Conservation (phyloP, 2,888 invertebrate species). For the Hylaea fasciaria region DNA sequence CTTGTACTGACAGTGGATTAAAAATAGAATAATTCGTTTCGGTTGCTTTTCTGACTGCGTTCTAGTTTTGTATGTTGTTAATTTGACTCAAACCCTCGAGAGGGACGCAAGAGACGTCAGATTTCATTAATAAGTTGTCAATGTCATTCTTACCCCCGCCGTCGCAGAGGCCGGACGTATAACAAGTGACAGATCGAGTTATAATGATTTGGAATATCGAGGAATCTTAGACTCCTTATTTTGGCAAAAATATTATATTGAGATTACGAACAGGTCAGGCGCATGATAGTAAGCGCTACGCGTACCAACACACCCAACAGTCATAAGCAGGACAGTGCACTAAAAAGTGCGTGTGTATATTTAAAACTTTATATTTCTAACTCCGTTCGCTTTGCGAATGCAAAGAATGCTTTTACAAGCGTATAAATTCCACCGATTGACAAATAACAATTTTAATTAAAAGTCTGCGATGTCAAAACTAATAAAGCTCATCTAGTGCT, state of each 20-base stretch:
- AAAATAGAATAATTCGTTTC: too few relatives aligned
- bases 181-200: constrained; percentile 53
- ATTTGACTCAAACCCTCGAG: constrained; percentile 49
- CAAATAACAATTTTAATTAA: constrained; percentile 66
- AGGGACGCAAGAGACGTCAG: constrained; percentile 56
- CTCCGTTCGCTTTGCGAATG: constrained; percentile 3
- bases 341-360: too few relatives aligned
- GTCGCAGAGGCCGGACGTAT: constrained; percentile 35
- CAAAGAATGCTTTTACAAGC: constrained; percentile 31
- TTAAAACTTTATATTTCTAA: too few relatives aligned
- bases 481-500: constrained; percentile 59
- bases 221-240: constrained; percentile 34
- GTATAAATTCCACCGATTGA: constrained; percentile 46
- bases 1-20: too few relatives aligned
- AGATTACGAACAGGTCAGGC: too few relatives aligned
- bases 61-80: constrained; percentile 1
- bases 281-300: too few relatives aligned
- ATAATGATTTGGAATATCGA: constrained; percentile 45
- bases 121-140: constrained; percentile 63
- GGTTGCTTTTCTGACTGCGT: not conserved
- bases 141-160: constrained; percentile 56
- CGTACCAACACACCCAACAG: too few relatives aligned
- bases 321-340: too few relatives aligned
- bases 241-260: not conserved
- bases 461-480: constrained; percentile 60